Conservation (phyloP, 2,888 invertebrate species). For the Nomada ruficornis region DNA sequence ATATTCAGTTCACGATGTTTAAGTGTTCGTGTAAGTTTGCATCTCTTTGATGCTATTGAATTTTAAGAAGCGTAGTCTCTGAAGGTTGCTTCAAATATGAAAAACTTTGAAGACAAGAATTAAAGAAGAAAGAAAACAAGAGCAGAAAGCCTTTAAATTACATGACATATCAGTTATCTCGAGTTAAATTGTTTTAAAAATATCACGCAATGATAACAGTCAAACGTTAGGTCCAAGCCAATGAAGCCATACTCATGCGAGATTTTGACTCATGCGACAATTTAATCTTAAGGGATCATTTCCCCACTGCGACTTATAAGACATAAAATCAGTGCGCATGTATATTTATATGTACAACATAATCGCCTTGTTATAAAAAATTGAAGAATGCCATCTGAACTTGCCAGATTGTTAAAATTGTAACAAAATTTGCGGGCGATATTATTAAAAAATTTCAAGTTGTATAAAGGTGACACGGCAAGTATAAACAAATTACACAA, state of each 20-base stretch:
- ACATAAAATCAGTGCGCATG: too few relatives aligned
- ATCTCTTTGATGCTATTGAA: conserved; percentile 41
- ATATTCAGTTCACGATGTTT: conserved; percentile 57
- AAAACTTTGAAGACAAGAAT: background rate
- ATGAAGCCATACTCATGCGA: conserved; percentile 38
- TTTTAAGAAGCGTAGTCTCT: conserved; percentile 19
- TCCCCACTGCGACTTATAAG: background rate
- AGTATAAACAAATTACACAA: too few relatives aligned
- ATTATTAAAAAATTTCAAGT: too few relatives aligned
- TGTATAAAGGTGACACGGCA: too few relatives aligned
- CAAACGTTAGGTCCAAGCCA: conserved; percentile 69
- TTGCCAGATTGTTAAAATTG: too few relatives aligned
- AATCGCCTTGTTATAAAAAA: too few relatives aligned
- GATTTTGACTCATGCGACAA: conserved; percentile 40
- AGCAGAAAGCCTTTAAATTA: background rate
- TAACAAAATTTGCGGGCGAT: too few relatives aligned
- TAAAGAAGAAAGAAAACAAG: background rate
- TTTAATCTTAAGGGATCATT: conserved; percentile 12
- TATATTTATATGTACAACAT: too few relatives aligned
- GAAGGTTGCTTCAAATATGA: background rate
- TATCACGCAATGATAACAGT: conserved; percentile 41
- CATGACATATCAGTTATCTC: background rate
- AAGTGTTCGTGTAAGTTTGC: conserved; percentile 51
- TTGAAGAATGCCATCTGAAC: too few relatives aligned
- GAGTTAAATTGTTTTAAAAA: background rate